Percentiles rank a stretch among this genome's conserved stretches.
These are phyloP conservation scores for Pachyseris speciosa DNA, from an alignment of 64 coral and sea anemone genomes.

Conservation along the genomic window DNA sequence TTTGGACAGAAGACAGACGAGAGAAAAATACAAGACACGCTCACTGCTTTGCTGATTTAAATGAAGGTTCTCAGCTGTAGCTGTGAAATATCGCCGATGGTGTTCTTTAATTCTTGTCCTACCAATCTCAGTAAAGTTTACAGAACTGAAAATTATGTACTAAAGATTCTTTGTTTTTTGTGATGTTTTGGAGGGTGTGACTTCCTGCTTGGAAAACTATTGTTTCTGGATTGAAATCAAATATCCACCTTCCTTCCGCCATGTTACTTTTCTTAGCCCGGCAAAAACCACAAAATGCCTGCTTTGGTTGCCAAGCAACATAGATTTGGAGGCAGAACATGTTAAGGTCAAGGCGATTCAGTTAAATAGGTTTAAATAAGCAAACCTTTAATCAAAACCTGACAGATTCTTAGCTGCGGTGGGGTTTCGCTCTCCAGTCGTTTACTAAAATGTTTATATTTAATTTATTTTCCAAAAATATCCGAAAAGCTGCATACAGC, in stretches of 20 bases:
- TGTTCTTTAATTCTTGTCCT: too few species aligned
- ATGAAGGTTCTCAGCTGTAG: too few species aligned
- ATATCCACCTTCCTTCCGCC: conserved; percentile 14
- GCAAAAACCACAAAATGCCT: background rate
- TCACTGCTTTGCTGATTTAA: too few species aligned
- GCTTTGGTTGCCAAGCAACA: conserved; percentile 9
- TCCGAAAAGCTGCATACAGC: background rate
- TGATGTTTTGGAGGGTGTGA: conserved; percentile 6
- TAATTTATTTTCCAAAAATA: background rate
- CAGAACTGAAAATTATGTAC: background rate
- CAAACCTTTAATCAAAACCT: background rate
- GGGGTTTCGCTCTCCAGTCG: background rate
- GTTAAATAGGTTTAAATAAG: background rate
- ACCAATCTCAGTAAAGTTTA: background rate
- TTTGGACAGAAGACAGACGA: too few species aligned
- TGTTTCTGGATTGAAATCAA: background rate
- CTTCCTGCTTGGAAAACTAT: conserved; percentile 12
- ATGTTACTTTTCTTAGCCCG: background rate
- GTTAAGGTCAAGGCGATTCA: background rate
- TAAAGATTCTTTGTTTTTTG: background rate
- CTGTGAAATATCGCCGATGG: too few species aligned
- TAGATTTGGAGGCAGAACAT: background rate
- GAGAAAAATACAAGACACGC: too few species aligned
- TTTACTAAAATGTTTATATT: background rate
- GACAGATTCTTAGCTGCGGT: background rate